Evolutionary conservation across 2,797 vertebrate genomes (phyloP).

Genomic region (Gambelia wislizenii): DNA sequence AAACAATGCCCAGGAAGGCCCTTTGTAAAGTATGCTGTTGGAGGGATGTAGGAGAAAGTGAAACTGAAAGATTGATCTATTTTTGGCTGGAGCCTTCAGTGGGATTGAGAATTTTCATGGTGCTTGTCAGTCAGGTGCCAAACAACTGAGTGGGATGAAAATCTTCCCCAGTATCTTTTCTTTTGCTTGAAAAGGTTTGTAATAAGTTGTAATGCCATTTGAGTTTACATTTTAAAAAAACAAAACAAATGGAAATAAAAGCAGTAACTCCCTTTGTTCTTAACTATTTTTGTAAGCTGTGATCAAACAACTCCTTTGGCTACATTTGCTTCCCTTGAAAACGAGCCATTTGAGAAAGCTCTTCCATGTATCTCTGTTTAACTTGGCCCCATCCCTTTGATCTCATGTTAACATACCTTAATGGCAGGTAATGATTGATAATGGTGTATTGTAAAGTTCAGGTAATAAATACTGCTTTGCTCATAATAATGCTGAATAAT

Average conservation of each 20-base stretch:
- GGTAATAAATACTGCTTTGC: constrained; percentile 86
- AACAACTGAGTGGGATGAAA: constrained; percentile 36
- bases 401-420: constrained; percentile 87
- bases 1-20: too few relatives aligned
- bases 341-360: constrained; percentile 72
- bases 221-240: constrained; percentile 1
- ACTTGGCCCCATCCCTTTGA: constrained; percentile 83
- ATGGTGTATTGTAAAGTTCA: constrained; percentile 83
- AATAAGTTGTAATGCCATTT: background rate
- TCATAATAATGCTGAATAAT: constrained; percentile 88
- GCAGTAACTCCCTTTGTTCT: constrained; percentile 57
- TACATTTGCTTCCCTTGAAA: constrained; percentile 73
- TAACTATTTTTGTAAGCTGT: constrained; percentile 73
- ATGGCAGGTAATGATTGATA: constrained; percentile 90
- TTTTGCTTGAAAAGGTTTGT: background rate
- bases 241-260: constrained; percentile 7
- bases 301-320: constrained; percentile 62
- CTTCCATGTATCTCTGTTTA: constrained; percentile 79
- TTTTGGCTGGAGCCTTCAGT: background rate
- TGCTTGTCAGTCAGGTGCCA: constrained; percentile 43
- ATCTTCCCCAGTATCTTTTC: constrained; percentile 18
- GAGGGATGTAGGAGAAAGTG: background rate
- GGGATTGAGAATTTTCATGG: background rate
- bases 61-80: background rate
- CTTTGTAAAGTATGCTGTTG: too few relatives aligned